A percentile compares a stretch with the other conserved stretches of the same genome.
These are phyloP conservation scores for Zosterops lateralis DNA, from an alignment of 2,113 vertebrate species.

Conservation along the genomic window DNA sequence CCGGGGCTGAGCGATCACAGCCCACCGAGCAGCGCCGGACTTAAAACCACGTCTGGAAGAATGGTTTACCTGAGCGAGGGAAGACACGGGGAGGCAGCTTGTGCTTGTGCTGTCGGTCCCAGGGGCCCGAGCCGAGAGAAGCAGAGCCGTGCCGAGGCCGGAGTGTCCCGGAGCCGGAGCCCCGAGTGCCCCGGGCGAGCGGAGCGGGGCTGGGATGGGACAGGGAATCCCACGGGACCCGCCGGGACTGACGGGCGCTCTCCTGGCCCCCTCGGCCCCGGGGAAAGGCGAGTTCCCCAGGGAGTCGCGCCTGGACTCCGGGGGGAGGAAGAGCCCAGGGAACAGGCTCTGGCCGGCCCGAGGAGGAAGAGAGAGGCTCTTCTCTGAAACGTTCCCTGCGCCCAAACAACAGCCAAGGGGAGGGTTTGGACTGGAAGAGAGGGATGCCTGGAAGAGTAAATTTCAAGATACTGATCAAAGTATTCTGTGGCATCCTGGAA, in stretches of 20 bases:
- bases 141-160: background rate
- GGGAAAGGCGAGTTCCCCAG: background rate
- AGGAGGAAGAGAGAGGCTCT: background rate
- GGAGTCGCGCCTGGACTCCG: background rate
- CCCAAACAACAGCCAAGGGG: background rate
- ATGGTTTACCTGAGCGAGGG: background rate
- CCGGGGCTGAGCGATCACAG: background rate
- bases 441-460: background rate
- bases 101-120: rapidly evolving
- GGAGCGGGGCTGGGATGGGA: background rate
- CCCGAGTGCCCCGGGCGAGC: background rate
- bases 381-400: background rate
- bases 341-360: background rate
- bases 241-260: background rate
- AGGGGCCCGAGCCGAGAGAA: background rate
- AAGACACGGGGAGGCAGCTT: rapidly evolving
- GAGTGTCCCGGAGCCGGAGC: background rate
- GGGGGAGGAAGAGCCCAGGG: rapidly evolving
- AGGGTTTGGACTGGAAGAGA: background rate
- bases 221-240: background rate
- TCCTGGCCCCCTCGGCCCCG: background rate
- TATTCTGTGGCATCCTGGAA: background rate
- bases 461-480: background rate
- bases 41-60: rapidly evolving
- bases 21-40: background rate